These are phyloP conservation scores for Coboldia fuscipes DNA, from an alignment of 1,140 invertebrate species.

Conservation along the genomic window DNA sequence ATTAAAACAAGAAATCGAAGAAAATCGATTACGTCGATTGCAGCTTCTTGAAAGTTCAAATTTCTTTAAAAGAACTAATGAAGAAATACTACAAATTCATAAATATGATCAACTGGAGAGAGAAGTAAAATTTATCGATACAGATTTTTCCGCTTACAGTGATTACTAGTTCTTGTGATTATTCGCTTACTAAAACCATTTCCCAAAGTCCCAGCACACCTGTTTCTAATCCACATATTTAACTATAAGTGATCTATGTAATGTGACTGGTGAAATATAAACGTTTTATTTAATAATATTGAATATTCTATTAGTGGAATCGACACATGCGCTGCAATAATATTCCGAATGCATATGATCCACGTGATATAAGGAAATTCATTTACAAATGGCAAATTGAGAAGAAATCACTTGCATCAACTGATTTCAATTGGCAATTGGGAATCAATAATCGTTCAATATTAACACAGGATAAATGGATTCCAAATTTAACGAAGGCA, in stretches of 20 bases:
- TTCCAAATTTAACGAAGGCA: constrained; percentile 12
- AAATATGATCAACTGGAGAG: constrained; percentile 6
- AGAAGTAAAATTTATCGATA: too few species aligned
- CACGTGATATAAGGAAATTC: constrained; percentile 34
- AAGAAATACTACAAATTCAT: constrained; percentile 10
- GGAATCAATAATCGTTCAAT: constrained; percentile 19
- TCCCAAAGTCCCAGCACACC: too few species aligned
- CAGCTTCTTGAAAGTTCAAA: constrained; percentile 15
- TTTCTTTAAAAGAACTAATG: constrained; percentile 16
- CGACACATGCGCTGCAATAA: constrained; percentile 36
- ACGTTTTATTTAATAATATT: too few species aligned
- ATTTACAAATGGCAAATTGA: constrained; percentile 32
- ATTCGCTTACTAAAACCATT: too few species aligned
- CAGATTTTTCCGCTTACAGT: too few species aligned
- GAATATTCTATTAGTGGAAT: constrained; percentile 29
- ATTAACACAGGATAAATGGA: constrained; percentile 15
- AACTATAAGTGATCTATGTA: constrained; percentile 8
- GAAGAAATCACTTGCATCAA: constrained; percentile 22
- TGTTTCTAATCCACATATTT: too few species aligned
- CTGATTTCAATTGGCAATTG: constrained; percentile 19
- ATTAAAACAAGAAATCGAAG: constrained; percentile 15
- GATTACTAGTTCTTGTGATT: too few species aligned
- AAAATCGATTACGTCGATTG: constrained; percentile 12
- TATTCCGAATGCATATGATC: constrained; percentile 31
- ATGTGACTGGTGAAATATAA: too few species aligned